These are phyloP conservation scores for Drosophila tanythrix DNA, from an alignment of 2,888 invertebrate genomes.

Conservation along the genomic window DNA sequence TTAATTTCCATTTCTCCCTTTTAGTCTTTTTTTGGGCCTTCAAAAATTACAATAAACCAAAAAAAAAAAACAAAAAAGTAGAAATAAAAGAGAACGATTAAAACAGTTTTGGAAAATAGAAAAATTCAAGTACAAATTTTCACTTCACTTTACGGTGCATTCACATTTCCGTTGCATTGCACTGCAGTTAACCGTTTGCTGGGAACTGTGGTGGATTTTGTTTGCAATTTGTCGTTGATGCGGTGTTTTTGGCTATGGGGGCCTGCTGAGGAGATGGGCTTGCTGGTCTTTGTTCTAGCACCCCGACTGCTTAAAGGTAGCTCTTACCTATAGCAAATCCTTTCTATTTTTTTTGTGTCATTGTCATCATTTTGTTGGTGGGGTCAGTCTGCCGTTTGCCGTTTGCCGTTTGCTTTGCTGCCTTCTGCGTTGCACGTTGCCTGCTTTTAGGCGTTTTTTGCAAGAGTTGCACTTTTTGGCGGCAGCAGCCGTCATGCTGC, in stretches of 20 bases:
- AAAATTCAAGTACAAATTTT: conserved; percentile 81
- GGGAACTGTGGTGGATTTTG: conserved; percentile 41
- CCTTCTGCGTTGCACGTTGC: conserved; percentile 24
- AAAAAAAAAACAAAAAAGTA: conserved; percentile 5
- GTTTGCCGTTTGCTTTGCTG: conserved; percentile 3
- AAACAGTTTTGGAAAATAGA: conserved; percentile 77
- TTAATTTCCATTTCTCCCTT: conserved; percentile 70
- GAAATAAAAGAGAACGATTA: conserved; percentile 49
- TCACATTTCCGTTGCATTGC: conserved; percentile 82
- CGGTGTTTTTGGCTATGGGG: not conserved
- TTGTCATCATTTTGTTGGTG: conserved; percentile 74
- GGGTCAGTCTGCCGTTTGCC: conserved; percentile 47
- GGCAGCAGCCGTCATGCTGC: conserved; percentile 32
- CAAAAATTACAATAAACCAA: conserved; percentile 71
- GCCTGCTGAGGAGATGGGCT: not conserved
- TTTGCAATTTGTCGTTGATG: conserved; percentile 64
- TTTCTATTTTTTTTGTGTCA: conserved; percentile 48
- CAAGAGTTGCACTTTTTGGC: conserved; percentile 76
- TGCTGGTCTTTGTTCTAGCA: conserved; percentile 55
- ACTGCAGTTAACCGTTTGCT: conserved; percentile 43
- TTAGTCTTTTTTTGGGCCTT: conserved; percentile 66
- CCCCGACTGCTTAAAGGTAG: conserved; percentile 58
- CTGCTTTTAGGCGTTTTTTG: conserved; percentile 64
- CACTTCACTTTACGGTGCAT: conserved; percentile 81
- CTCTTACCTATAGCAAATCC: conserved; percentile 61